A percentile compares a stretch with the other conserved stretches of the same genome.
phyloP scores from a whole-genome alignment of 1,140 invertebrate genomes.

The Nasonia vitripennis region DNA sequence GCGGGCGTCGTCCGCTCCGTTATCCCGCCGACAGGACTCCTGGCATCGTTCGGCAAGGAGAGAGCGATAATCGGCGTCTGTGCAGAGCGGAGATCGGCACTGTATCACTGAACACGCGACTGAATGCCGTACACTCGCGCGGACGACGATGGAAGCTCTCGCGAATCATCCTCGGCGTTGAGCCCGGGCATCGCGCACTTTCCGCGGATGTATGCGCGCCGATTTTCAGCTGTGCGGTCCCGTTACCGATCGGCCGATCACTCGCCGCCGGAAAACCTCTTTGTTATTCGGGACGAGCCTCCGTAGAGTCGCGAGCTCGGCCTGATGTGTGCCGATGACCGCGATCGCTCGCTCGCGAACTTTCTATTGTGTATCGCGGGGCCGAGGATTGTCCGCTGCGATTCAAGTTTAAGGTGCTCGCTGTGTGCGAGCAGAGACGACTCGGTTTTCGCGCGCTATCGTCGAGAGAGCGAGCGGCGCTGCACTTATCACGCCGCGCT shows the following conservation, averaged over 20 bases:
- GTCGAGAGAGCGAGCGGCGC: too few relatives aligned
- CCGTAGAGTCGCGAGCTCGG: neutral
- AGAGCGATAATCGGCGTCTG: neutral
- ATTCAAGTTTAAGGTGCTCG: too few relatives aligned
- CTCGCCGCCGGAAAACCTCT: neutral
- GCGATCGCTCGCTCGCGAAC: slow-evolving; percentile 12
- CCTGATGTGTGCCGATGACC: slow-evolving; percentile 44
- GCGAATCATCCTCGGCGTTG: neutral
- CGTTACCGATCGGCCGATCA: slow-evolving; percentile 1
- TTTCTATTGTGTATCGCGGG: slow-evolving; percentile 6
- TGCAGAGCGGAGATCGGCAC: too few relatives aligned
- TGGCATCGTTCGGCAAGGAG: neutral
- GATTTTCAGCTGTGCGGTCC: neutral
- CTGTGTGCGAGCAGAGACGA: too few relatives aligned
- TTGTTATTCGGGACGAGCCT: slow-evolving; percentile 30
- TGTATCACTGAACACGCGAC: too few relatives aligned
- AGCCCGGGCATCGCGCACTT: neutral
- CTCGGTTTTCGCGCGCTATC: too few relatives aligned
- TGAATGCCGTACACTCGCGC: too few relatives aligned
- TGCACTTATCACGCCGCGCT: too few relatives aligned
- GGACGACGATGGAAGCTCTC: neutral
- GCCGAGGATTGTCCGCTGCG: too few relatives aligned
- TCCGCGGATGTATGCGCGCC: too few relatives aligned
- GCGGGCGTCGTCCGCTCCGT: neutral
- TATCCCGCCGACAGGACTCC: neutral